These are phyloP conservation scores for Elaphurus davidianus DNA, from an alignment of 2,113 vertebrate species.

Conservation along the genomic window DNA sequence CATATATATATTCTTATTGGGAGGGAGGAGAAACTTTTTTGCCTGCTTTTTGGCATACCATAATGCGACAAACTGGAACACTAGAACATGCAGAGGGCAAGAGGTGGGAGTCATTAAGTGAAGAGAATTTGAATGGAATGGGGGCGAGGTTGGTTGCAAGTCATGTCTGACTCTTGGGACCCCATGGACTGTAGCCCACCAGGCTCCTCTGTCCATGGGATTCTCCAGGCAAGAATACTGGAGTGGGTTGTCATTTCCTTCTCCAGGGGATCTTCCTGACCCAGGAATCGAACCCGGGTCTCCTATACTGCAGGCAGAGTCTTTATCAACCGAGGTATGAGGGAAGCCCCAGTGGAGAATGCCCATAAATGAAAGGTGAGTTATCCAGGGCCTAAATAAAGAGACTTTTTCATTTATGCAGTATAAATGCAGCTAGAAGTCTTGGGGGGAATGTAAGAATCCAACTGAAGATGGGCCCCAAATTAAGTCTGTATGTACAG, in stretches of 20 bases:
- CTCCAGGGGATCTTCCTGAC: background rate
- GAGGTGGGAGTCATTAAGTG: background rate
- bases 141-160: accelerated
- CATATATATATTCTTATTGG: background rate
- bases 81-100: background rate
- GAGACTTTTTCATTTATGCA: background rate
- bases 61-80: background rate
- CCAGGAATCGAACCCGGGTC: accelerated
- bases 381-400: background rate
- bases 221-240: background rate
- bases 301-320: background rate
- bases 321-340: background rate
- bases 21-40: background rate
- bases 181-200: background rate
- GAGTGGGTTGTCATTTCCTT: background rate
- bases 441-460: background rate
- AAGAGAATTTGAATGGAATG: background rate
- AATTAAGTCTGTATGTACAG: background rate
- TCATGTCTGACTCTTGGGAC: background rate
- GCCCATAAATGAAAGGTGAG: background rate
- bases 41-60: background rate
- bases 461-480: background rate
- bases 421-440: background rate
- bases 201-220: background rate
- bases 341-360: background rate